A percentile compares a stretch with the other conserved stretches of the same genome.
Conservation (phyloP, 2,888 invertebrate genomes). For the Sphinx pinastri region DNA sequence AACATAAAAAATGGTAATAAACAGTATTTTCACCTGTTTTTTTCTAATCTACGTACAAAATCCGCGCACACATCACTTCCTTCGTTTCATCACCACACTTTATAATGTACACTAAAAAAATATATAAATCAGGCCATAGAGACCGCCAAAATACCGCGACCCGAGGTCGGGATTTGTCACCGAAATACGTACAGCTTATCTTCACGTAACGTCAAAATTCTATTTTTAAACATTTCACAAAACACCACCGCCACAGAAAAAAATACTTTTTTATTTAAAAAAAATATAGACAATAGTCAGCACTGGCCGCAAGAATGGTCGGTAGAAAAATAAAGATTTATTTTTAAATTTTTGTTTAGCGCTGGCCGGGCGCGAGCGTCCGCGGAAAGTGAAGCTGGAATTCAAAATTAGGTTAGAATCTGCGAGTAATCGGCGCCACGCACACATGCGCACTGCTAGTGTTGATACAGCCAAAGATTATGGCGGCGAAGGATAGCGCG, state of each 20-base stretch:
- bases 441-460: conserved; percentile 70
- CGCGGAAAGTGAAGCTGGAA: conserved; percentile 69
- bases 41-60: neutral
- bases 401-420: conserved; percentile 82
- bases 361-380: conserved; percentile 70
- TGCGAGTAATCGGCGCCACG: conserved; percentile 72
- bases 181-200: conserved; percentile 58
- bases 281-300: conserved; percentile 29
- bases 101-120: conserved; percentile 41
- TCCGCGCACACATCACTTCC: conserved; percentile 40
- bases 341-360: conserved; percentile 71
- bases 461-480: conserved; percentile 60
- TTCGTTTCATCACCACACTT: conserved; percentile 54
- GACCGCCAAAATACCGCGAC: conserved; percentile 31
- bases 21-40: conserved; percentile 6
- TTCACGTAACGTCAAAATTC: conserved; percentile 49
- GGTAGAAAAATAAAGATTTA: conserved; percentile 57
- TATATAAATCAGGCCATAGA: conserved; percentile 41
- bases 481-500: neutral
- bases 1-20: neutral
- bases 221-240: conserved; percentile 67
- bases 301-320: conserved; percentile 29
- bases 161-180: conserved; percentile 63
- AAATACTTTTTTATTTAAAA: conserved; percentile 36
- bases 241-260: conserved; percentile 19